phyloP scores from a whole-genome alignment of 2,113 vertebrate genomes.

The Perca fluviatilis region DNA sequence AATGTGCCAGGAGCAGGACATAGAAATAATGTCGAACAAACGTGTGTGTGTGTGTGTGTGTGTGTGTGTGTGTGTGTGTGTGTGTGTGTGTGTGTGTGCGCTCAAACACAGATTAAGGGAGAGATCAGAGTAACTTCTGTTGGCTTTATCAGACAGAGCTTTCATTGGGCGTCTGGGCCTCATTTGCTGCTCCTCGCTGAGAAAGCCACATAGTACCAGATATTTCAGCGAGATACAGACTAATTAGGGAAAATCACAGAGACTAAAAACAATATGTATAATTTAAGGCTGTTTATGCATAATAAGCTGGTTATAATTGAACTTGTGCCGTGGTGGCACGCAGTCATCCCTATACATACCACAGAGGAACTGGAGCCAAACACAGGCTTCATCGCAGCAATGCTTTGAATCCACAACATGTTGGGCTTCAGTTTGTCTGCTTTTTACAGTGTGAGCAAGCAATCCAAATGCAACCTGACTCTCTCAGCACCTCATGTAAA shows the following conservation, averaged over 20 bases:
- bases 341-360: slow-evolving; percentile 21
- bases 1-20: slow-evolving; percentile 78
- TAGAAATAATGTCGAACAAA: slow-evolving; percentile 80
- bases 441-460: not conserved
- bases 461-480: not conserved
- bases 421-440: not conserved
- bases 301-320: slow-evolving; percentile 65
- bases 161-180: slow-evolving; percentile 80
- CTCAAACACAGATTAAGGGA: slow-evolving; percentile 63
- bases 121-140: slow-evolving; percentile 84
- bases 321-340: slow-evolving; percentile 20
- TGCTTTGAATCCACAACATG: slow-evolving; percentile 22
- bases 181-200: slow-evolving; percentile 67
- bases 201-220: slow-evolving; percentile 65
- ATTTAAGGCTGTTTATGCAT: slow-evolving; percentile 70
- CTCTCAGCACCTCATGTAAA: not conserved
- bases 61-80: slow-evolving; percentile 44
- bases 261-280: slow-evolving; percentile 73
- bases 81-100: slow-evolving; percentile 2
- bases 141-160: slow-evolving; percentile 80
- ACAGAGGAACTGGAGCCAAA: slow-evolving; percentile 36
- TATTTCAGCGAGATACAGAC: slow-evolving; percentile 64
- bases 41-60: slow-evolving; percentile 52
- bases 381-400: slow-evolving; percentile 20
- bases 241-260: slow-evolving; percentile 74